Conservation (phyloP, 2,113 vertebrate species). For the Philantomba maxwellii region DNA sequence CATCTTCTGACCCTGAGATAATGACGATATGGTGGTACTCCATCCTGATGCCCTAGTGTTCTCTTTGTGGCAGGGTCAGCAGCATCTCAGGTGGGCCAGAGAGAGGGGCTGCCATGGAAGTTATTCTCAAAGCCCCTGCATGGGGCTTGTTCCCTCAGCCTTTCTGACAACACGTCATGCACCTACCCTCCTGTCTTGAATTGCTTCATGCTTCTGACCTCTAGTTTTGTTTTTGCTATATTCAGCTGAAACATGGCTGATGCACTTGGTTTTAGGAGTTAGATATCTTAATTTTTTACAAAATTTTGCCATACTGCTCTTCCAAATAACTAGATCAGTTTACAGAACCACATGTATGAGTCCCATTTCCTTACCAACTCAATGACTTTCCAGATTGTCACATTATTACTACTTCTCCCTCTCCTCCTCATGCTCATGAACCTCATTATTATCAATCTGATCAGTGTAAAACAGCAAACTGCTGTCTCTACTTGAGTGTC, state of each 20-base stretch:
- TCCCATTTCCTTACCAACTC: not conserved
- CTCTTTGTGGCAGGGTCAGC: not conserved
- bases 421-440: not conserved
- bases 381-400: not conserved
- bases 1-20: not conserved
- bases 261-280: not conserved
- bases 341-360: not conserved
- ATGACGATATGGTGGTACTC: fast-evolving
- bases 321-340: not conserved
- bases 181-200: not conserved
- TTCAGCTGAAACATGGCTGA: not conserved
- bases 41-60: too few relatives aligned
- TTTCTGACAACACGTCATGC: not conserved
- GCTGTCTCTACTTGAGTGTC: not conserved
- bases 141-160: not conserved
- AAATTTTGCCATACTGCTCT: not conserved
- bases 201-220: not conserved
- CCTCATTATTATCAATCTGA: not conserved
- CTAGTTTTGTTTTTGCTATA: not conserved
- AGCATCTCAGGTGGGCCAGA: too few relatives aligned
- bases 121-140: not conserved
- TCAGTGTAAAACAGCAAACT: not conserved
- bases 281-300: not conserved
- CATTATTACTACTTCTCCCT: not conserved
- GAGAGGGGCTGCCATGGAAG: not conserved